These are phyloP conservation scores for Cassiopea andromeda DNA, from an alignment of 30 jellyfish, hydroid and myxozoan genomes.

Conservation along the genomic window DNA sequence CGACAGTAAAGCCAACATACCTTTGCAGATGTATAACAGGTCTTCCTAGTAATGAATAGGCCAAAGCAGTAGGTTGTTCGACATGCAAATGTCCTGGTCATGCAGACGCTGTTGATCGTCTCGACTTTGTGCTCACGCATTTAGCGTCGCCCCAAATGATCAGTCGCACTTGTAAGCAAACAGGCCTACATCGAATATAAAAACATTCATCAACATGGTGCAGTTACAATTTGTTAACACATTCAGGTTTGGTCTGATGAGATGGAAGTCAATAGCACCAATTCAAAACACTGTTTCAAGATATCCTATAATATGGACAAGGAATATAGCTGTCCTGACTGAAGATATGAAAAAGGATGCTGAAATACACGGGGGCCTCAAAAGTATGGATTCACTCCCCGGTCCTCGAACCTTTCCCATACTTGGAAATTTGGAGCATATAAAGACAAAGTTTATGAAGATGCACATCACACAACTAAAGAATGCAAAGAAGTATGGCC, in stretches of 20 bases:
- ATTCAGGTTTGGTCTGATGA: neutral
- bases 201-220: neutral
- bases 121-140: no score
- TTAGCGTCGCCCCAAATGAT: no score
- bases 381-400: conserved; percentile 20
- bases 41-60: no score
- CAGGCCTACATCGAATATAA: no score
- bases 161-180: no score
- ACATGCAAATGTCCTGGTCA: no score
- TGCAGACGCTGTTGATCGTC: no score
- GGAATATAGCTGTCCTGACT: neutral
- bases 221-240: neutral
- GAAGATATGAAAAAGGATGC: neutral
- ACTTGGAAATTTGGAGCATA: conserved; percentile 24
- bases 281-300: neutral
- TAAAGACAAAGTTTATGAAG: neutral
- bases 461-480: neutral
- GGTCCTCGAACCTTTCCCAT: conserved; percentile 42
- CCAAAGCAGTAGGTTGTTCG: no score
- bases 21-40: no score
- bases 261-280: neutral
- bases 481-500: conserved; percentile 31
- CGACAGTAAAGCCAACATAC: no score
- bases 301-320: neutral
- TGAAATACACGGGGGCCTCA: neutral